These are phyloP conservation scores for Galbula dea DNA, from an alignment of 2,113 vertebrate species.

Conservation along the genomic window DNA sequence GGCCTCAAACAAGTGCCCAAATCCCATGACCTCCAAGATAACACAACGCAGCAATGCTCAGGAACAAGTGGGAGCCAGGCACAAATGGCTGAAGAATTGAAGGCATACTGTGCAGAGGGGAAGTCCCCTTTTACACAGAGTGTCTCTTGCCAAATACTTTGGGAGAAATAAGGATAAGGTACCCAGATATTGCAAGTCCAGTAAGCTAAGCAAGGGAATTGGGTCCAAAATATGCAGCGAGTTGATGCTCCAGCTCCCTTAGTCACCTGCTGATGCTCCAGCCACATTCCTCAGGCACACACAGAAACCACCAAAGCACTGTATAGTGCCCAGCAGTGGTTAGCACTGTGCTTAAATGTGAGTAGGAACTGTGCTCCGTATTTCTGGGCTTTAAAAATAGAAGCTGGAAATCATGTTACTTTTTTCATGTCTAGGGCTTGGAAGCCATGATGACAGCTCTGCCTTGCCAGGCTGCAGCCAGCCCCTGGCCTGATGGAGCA, in stretches of 20 bases:
- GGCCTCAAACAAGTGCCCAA: not conserved
- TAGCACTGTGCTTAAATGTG: not conserved
- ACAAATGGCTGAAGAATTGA: not conserved
- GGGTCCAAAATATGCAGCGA: not conserved
- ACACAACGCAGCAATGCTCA: not conserved
- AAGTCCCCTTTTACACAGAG: not conserved
- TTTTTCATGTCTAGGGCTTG: not conserved
- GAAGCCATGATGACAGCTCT: conserved; percentile 7
- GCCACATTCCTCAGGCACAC: not conserved
- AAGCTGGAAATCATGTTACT: not conserved
- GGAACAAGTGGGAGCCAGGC: not conserved
- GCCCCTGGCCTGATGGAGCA: not conserved
- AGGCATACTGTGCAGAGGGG: not conserved
- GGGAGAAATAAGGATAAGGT: not conserved
- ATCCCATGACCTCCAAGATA: not conserved
- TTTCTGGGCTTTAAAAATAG: conserved; percentile 44
- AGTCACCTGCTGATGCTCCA: not conserved
- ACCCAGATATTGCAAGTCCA: not conserved
- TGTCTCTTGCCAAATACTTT: not conserved
- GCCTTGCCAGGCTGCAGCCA: not conserved
- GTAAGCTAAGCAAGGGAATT: not conserved
- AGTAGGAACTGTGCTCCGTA: not conserved
- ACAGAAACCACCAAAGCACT: not conserved
- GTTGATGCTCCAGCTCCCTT: not conserved
- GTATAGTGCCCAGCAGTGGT: not conserved